A percentile compares a stretch with the other conserved stretches of the same genome.
phyloP scores from a whole-genome alignment of 2,113 vertebrate genomes.

The Spilogale gracilis region DNA sequence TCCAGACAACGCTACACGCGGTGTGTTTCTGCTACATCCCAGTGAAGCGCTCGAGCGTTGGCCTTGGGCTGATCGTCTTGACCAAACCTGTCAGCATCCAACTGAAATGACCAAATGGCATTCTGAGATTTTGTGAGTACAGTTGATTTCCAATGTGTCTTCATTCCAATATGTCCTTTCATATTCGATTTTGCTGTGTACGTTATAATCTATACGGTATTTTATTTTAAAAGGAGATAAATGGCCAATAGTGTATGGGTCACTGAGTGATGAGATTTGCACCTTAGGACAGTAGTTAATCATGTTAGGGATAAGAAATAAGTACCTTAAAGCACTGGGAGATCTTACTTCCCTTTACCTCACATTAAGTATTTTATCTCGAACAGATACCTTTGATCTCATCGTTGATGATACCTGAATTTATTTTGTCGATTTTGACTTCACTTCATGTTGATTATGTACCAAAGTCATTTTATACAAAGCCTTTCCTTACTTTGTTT shows the following conservation, averaged over 20 bases:
- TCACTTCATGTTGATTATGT: constrained; percentile 65
- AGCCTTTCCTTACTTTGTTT: constrained; percentile 74
- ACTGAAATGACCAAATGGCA: constrained; percentile 37
- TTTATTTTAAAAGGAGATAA: constrained; percentile 22
- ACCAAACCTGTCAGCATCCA: not conserved
- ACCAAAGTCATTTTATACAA: constrained; percentile 58
- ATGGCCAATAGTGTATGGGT: constrained; percentile 25
- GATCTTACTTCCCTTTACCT: not conserved
- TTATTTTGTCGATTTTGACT: constrained; percentile 63
- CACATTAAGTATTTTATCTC: not conserved
- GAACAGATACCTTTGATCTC: constrained; percentile 35
- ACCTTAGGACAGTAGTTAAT: constrained; percentile 11
- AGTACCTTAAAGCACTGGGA: not conserved
- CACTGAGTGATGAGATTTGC: constrained; percentile 50
- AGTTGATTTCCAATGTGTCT: not conserved
- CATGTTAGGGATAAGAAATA: not conserved
- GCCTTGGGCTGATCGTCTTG: not conserved
- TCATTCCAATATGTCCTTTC: not conserved
- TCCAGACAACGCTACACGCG: not conserved
- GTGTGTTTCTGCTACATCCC: not conserved
- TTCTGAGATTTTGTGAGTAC: not conserved
- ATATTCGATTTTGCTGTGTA: constrained; percentile 21
- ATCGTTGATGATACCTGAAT: not conserved
- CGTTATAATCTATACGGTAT: constrained; percentile 39
- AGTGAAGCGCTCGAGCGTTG: not conserved